Base-by-base conservation (phyloP, 1,140 invertebrate genomes). In the Drosophila lowei region DNA sequence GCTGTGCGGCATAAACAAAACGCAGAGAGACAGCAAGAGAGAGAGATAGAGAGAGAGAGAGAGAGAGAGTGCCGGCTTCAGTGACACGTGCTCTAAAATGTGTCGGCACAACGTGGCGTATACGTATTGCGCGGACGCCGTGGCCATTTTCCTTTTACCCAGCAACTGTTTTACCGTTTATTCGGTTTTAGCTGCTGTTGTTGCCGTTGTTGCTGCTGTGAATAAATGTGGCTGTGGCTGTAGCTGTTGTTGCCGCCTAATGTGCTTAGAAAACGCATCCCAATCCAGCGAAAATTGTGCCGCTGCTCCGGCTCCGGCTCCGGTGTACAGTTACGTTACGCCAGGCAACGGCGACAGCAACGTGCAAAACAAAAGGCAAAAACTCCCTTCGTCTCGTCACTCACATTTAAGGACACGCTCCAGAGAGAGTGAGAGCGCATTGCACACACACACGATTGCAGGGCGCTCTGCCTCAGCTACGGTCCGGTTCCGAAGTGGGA, bases 41-140 rank as follows among this genome's bases (percentile, higher is more conserved):
- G 57, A 50, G 30, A 46, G 18, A 21, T 21, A 34, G 16, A 58
- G 48, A 30, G 43, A 59, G 50, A 49, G 21, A n/a, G 11, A 34
- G 41, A 21, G 44, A 54, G 25, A 23, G 25, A 59, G 47, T 54
- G 38, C 63, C 63, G 63, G 63, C 61, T 65, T 65, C 34, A 38
- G 25, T 70, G 65, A 57, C 81, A 85, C 80, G 77, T 85, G 81
- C 72, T 70, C 49, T 57, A 44, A 62, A 62, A 62, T 44, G 48
- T 81, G 73, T 58, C 72, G 73, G 68, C 34, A 42, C 65, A 58
- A 85, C 81, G 73, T 80, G 81, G 81, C 80, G 80, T 85, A 84
- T 84, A 85, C 80, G 67, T 85, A 85, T 86, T 85, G 80, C 81
- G 80, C 80, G 79, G 80, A 84, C 80, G 77, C 80, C 77, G 80